Evolutionary conservation across 1,140 invertebrate genomes (phyloP).

Genomic region (Hesperophylax magnus): DNA sequence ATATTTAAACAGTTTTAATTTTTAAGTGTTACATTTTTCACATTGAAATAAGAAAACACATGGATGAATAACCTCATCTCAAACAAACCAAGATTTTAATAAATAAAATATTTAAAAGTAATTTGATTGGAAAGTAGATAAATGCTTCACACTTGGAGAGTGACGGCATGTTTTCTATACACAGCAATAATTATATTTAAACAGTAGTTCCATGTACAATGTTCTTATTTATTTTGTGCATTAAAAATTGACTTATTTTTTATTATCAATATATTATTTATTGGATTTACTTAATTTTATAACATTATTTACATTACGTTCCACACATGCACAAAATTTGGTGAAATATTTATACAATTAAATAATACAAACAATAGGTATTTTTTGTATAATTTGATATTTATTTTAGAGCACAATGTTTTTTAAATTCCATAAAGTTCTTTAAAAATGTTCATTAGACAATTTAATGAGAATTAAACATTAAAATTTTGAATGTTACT

Average conservation of each 20-base stretch:
- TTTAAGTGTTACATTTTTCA: background rate
- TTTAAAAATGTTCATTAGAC: too few relatives aligned
- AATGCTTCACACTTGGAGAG: too few relatives aligned
- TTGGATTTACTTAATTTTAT: conserved; percentile 12
- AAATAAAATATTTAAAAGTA: background rate
- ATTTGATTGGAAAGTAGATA: too few relatives aligned
- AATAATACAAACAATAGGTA: too few relatives aligned
- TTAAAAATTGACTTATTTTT: conserved; percentile 25
- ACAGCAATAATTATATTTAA: background rate
- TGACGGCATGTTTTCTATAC: too few relatives aligned
- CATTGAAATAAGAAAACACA: background rate
- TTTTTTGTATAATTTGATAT: too few relatives aligned
- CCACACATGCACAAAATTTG: background rate
- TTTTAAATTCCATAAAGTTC: too few relatives aligned
- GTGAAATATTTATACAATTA: background rate
- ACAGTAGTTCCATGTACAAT: background rate
- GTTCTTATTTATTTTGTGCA: conserved; percentile 19
- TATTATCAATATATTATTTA: conserved; percentile 26
- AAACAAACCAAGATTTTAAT: conserved; percentile 24
- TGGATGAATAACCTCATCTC: background rate
- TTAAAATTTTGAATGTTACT: too few relatives aligned
- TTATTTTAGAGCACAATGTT: too few relatives aligned
- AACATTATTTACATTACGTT: conserved; percentile 1
- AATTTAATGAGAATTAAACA: too few relatives aligned
- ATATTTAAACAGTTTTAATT: background rate